Evolutionary conservation across 2,113 vertebrate genomes (phyloP).

Genomic region (Phylloscopus trochilus): DNA sequence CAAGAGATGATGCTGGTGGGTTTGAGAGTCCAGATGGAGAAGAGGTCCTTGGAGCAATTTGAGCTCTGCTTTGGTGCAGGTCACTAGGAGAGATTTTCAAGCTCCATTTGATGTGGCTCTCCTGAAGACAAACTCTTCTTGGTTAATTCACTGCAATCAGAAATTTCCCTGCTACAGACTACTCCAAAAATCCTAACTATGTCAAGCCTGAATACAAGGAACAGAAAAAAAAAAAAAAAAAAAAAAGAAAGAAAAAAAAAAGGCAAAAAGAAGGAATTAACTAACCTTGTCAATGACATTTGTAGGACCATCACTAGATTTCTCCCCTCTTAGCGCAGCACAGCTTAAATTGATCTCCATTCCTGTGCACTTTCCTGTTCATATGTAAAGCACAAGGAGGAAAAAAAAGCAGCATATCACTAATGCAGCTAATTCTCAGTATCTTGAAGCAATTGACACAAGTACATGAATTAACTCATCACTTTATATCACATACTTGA

Average conservation of each 20-base stretch:
- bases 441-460: conserved; percentile 65
- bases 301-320: background rate
- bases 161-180: background rate
- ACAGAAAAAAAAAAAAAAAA: background rate
- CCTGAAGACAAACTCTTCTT: background rate
- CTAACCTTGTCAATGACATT: background rate
- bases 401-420: background rate
- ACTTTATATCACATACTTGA: conserved; percentile 47
- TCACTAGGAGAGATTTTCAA: background rate
- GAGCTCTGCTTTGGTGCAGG: background rate
- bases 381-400: background rate
- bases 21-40: background rate
- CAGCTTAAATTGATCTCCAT: background rate
- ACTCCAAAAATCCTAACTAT: background rate
- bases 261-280: background rate
- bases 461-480: conserved; percentile 64
- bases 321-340: background rate
- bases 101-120: background rate
- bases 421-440: conserved; percentile 51
- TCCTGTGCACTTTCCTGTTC: background rate
- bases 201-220: background rate
- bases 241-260: background rate
- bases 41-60: background rate
- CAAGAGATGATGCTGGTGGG: background rate
- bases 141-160: background rate